These are phyloP conservation scores for Polietes domitor DNA, from an alignment of 2,888 invertebrate species.

Conservation along the genomic window DNA sequence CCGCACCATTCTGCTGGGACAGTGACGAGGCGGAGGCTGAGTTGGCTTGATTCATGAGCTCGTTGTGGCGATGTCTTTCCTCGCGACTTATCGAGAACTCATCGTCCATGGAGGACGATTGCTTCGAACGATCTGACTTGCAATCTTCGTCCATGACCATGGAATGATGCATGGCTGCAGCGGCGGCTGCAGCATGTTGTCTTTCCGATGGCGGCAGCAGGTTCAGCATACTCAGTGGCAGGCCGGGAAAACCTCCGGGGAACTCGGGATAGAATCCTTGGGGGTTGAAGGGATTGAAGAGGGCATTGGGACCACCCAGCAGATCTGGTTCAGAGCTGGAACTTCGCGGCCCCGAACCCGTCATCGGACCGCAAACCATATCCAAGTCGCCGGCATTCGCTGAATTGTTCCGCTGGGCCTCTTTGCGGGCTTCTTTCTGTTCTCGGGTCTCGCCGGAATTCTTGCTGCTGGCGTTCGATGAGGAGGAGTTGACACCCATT, in stretches of 20 bases:
- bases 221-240: slow-evolving; percentile 92
- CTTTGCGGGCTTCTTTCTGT: slow-evolving; percentile 59
- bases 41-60: slow-evolving; percentile 53
- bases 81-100: slow-evolving; percentile 77
- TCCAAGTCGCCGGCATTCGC: slow-evolving; percentile 48
- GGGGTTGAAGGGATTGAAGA: slow-evolving; percentile 88
- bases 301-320: slow-evolving; percentile 84
- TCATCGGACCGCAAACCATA: slow-evolving; percentile 65
- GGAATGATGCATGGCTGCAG: slow-evolving; percentile 82
- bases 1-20: slow-evolving; percentile 86
- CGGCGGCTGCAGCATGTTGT: slow-evolving; percentile 80
- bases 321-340: slow-evolving; percentile 86
- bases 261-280: slow-evolving; percentile 93
- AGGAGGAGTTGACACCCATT: slow-evolving; percentile 82
- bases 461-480: slow-evolving; percentile 74
- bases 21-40: slow-evolving; percentile 73
- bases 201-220: slow-evolving; percentile 88
- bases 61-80: slow-evolving; percentile 69
- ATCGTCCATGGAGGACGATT: slow-evolving; percentile 83
- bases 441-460: slow-evolving; percentile 71
- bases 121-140: slow-evolving; percentile 85
- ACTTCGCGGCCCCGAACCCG: slow-evolving; percentile 82
- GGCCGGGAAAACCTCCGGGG: slow-evolving; percentile 87
- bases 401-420: slow-evolving; percentile 76
- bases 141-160: slow-evolving; percentile 85